A percentile compares a stretch with the other conserved stretches of the same genome.
phyloP scores from a whole-genome alignment of 2,888 invertebrate genomes.

The Campoplex capitator region DNA sequence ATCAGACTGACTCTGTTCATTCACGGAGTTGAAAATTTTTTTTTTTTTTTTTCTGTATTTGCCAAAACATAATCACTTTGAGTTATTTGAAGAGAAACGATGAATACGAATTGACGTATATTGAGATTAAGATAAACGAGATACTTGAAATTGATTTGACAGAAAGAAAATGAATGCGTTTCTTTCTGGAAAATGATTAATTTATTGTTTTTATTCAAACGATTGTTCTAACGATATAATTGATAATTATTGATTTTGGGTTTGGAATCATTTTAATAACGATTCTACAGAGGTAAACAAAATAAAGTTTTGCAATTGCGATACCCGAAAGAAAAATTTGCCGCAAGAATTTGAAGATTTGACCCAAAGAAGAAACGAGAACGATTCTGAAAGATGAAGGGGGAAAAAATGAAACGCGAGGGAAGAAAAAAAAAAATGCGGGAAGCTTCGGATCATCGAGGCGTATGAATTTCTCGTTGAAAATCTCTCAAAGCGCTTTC shows the following conservation, averaged over 20 bases:
- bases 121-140: too few species aligned
- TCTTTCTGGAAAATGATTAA: too few species aligned
- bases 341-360: neutral
- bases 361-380: conserved; percentile 19
- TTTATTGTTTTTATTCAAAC: too few species aligned
- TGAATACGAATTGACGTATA: too few species aligned
- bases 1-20: neutral
- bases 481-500: conserved; percentile 59
- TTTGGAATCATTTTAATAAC: neutral
- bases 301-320: neutral
- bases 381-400: conserved; percentile 9
- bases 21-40: neutral
- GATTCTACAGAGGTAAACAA: neutral
- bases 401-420: neutral
- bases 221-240: too few species aligned
- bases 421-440: conserved; percentile 1
- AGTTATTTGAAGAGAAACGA: neutral
- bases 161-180: too few species aligned
- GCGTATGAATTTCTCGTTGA: conserved; percentile 51
- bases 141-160: too few species aligned
- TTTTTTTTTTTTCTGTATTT: neutral
- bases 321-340: neutral
- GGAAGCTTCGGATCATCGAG: conserved; percentile 34
- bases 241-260: neutral
- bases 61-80: neutral